These are phyloP conservation scores for Junonia oenone DNA, from an alignment of 2,888 invertebrate genomes.

Conservation along the genomic window DNA sequence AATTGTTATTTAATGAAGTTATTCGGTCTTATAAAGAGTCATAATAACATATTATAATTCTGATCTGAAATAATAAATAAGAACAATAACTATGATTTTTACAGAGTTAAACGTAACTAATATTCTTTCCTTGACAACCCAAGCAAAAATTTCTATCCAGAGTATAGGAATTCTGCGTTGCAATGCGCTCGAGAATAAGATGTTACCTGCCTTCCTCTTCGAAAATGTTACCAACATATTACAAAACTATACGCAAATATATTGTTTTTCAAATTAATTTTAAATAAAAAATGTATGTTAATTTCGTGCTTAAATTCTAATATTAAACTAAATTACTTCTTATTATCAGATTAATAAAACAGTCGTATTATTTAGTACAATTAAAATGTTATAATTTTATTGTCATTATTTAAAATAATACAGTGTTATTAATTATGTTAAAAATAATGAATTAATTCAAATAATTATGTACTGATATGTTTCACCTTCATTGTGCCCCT, in stretches of 20 bases:
- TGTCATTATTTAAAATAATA: neutral
- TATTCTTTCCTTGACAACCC: neutral
- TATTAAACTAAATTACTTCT: too few species aligned
- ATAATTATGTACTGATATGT: neutral
- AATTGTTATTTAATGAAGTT: too few species aligned
- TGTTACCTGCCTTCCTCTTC: too few species aligned
- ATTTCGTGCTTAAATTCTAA: too few species aligned
- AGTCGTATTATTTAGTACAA: neutral
- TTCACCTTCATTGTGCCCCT: neutral
- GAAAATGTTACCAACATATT: neutral
- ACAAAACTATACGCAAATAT: too few species aligned
- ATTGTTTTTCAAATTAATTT: too few species aligned
- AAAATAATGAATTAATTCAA: neutral
- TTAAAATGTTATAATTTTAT: neutral
- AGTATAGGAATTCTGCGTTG: neutral
- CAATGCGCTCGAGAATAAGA: neutral
- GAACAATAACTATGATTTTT: too few species aligned
- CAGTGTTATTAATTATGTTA: neutral
- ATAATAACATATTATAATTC: too few species aligned
- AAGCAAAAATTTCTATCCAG: neutral
- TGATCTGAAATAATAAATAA: too few species aligned
- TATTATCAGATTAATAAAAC: too few species aligned
- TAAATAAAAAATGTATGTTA: too few species aligned
- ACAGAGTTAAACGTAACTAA: neutral
- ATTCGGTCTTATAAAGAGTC: too few species aligned